phyloP scores from a whole-genome alignment of 1,140 invertebrate genomes.

The Branchinecta lynchi region DNA sequence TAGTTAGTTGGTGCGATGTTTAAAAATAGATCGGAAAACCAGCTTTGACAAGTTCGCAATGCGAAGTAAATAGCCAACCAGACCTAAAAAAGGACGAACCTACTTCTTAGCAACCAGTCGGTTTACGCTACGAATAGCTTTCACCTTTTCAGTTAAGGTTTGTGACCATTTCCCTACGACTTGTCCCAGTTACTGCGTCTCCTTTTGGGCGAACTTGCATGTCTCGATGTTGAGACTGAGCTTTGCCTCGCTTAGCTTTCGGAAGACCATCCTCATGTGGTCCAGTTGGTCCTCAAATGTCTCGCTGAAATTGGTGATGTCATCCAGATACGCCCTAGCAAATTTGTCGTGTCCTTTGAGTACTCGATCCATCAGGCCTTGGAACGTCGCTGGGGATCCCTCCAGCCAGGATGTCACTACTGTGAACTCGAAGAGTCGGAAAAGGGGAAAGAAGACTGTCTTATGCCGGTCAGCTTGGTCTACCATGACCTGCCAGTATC shows the following conservation, averaged over 20 bases:
- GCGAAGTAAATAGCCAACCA: neutral
- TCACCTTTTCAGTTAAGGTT: neutral
- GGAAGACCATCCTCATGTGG: neutral
- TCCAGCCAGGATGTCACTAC: neutral
- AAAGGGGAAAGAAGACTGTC: neutral
- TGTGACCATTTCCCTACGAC: no score
- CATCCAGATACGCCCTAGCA: conserved; percentile 3
- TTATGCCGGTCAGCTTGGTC: neutral
- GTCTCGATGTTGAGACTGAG: neutral
- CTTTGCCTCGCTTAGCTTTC: neutral
- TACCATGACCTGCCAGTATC: neutral
- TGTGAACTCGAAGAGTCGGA: neutral
- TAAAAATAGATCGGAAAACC: no score
- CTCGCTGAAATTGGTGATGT: neutral
- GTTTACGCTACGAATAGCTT: no score
- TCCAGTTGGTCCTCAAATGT: neutral
- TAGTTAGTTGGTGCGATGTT: no score
- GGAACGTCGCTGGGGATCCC: neutral
- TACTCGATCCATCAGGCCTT: neutral
- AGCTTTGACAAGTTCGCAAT: no score
- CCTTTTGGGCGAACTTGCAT: no score
- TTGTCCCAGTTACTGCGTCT: neutral
- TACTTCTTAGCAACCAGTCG: no score
- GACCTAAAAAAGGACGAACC: neutral
- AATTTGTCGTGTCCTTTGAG: neutral